Base-by-base conservation (phyloP, 2,113 vertebrate species). In the Coracopsis vasa region DNA sequence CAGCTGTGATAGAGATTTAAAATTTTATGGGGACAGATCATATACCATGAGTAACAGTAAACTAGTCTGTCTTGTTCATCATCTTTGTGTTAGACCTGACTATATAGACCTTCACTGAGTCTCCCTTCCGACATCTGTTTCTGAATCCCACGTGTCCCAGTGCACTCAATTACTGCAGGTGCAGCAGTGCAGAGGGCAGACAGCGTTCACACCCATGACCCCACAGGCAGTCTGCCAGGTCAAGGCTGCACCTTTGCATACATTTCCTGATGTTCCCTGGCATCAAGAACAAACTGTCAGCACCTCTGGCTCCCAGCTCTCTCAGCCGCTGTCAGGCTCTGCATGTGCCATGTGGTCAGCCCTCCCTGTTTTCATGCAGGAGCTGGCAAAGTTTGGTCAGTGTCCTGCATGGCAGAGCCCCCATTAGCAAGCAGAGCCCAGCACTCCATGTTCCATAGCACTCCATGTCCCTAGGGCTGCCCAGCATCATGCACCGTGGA, bases 341-440 rank as follows among this genome's bases (percentile, higher is more conserved):
- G 3, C 0, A 0, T 3, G 14, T 53, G 69, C 5, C 1, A 37
- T 18, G 18, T 2, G 1, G n/a, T 24, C 27, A 71, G 48, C 29
- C 23, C 29, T 67, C 31, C 61, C 41, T 3, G 0, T 48, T 67
- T 35, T 28, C 41, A 17, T 1, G 7, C 53, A 60, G 60, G 28
- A 42, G 11, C 45, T 54, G n/a, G 35, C 23, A 45, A 61, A 67
- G 31, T 1, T 2, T 4, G 2, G 33, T 33, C 8, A 1, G 42
- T 50, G 21, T 35, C 62, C 48, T 33, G 33, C 19, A 10, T 7
- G 66, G 50, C 79, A 56, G 79, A 47, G n/a, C 7, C 37, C 29
- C 39, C 7, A 3, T 13, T 11, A 45, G 28, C 27, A 10, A 18
- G 42, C 48, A 70, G 47, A 53, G 64, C 56, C 33, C 25, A 9